phyloP scores from a whole-genome alignment of 2,797 vertebrate species.

The Chelmon rostratus region DNA sequence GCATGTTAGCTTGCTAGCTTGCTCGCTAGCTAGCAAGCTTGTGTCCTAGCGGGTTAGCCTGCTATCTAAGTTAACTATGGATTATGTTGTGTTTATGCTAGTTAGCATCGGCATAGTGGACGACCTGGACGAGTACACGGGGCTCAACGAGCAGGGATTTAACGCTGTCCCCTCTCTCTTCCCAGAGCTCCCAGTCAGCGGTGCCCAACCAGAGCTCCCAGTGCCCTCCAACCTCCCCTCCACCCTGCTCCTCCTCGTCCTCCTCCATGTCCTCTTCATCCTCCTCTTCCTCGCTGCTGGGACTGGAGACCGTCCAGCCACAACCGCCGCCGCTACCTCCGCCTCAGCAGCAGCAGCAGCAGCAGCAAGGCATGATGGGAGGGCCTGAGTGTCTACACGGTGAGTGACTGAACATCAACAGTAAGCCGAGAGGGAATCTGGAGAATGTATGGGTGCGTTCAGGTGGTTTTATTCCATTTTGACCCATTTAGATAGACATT shows the following conservation, averaged over 20 bases:
- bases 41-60: too few relatives aligned
- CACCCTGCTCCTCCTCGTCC: conserved; percentile 85
- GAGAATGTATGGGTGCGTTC: accelerated
- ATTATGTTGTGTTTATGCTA: too few relatives aligned
- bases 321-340: conserved; percentile 81
- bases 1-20: too few relatives aligned
- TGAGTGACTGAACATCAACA: conserved; percentile 62
- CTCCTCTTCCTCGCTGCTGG: conserved; percentile 87
- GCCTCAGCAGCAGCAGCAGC: conserved; percentile 80
- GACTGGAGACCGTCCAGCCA: conserved; percentile 88
- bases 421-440: not conserved
- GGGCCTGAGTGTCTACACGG: conserved; percentile 85
- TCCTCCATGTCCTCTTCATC: conserved; percentile 87
- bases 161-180: too few relatives aligned
- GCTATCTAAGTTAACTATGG: too few relatives aligned
- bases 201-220: conserved; percentile 87
- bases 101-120: too few relatives aligned
- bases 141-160: too few relatives aligned
- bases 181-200: conserved; percentile 83
- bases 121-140: too few relatives aligned
- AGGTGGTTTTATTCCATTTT: not conserved
- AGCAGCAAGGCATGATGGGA: conserved; percentile 85
- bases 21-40: too few relatives aligned
- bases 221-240: conserved; percentile 84
- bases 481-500: not conserved